phyloP scores from a whole-genome alignment of 2,888 invertebrate genomes.

The Petrolisthes manimaculis region DNA sequence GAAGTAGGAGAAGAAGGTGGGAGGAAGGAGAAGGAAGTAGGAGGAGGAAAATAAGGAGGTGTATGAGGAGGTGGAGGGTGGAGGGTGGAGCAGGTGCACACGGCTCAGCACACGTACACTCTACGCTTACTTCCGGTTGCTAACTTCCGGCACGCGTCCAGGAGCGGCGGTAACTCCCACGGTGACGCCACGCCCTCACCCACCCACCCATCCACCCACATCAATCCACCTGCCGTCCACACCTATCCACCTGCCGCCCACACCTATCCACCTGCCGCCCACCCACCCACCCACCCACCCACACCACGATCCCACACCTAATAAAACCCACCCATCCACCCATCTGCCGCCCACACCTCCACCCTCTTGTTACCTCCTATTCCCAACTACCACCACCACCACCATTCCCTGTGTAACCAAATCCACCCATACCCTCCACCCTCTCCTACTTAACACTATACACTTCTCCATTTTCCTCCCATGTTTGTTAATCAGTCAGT shows the following conservation, averaged over 20 bases:
- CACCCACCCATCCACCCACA: not conserved
- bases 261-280: not conserved
- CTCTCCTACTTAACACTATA: too few species aligned
- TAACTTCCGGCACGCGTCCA: conserved; percentile 46
- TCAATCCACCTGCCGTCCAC: not conserved
- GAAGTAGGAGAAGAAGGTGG: not conserved
- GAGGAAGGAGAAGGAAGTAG: not conserved
- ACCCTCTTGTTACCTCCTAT: too few species aligned
- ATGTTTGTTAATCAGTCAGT: too few species aligned
- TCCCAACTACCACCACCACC: too few species aligned
- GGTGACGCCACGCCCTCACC: conserved; percentile 31
- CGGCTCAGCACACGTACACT: conserved; percentile 21
- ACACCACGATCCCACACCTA: not conserved
- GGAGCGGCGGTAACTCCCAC: conserved; percentile 30
- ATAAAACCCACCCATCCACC: conserved; percentile 11
- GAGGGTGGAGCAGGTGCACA: conserved; percentile 21
- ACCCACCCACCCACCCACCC: not conserved
- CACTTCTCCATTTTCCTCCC: too few species aligned
- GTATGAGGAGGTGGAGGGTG: not conserved
- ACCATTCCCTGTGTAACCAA: too few species aligned
- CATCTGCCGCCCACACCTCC: not conserved
- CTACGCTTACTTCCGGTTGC: conserved; percentile 10
- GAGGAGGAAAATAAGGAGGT: not conserved
- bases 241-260: not conserved
- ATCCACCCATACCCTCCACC: not conserved